A percentile compares a stretch with the other conserved stretches of the same genome.
Evolutionary conservation across 2,888 invertebrate genomes (phyloP).

Genomic region (Dichetophora obliterata): DNA sequence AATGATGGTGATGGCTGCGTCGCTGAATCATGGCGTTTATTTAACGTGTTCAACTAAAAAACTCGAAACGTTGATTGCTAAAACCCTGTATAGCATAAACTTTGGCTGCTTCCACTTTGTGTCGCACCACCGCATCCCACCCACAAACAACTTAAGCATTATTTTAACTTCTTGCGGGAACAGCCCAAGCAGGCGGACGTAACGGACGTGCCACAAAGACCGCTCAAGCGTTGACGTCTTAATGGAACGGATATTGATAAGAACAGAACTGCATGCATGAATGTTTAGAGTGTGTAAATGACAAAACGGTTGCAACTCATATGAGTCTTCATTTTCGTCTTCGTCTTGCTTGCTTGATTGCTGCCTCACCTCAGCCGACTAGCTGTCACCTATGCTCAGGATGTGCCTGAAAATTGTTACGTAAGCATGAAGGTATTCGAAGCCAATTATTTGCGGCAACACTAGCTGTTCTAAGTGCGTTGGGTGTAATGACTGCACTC

Average conservation of each 20-base stretch:
- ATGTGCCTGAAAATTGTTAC: too few relatives aligned
- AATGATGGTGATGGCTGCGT: not conserved
- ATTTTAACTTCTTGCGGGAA: not conserved
- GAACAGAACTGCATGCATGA: conserved; percentile 16
- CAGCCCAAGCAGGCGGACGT: not conserved
- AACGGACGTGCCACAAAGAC: conserved; percentile 20
- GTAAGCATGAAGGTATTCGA: too few relatives aligned
- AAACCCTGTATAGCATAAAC: conserved; percentile 9
- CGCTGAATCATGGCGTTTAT: not conserved
- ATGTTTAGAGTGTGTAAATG: conserved; percentile 16
- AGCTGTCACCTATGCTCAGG: not conserved
- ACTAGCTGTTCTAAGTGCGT: too few relatives aligned
- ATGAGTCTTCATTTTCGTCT: not conserved
- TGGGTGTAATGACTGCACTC: too few relatives aligned
- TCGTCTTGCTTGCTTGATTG: not conserved
- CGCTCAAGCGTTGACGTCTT: conserved; percentile 51
- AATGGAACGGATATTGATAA: conserved; percentile 53
- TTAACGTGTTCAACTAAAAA: conserved; percentile 21
- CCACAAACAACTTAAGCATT: not conserved
- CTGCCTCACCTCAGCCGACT: not conserved
- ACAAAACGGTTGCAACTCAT: conserved; percentile 15
- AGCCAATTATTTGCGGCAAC: too few relatives aligned
- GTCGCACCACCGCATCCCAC: not conserved
- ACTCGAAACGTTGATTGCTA: not conserved
- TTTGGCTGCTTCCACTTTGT: too few relatives aligned